These are phyloP conservation scores for Ormyrus pomaceus DNA, from an alignment of 2,888 invertebrate species.

Conservation along the genomic window DNA sequence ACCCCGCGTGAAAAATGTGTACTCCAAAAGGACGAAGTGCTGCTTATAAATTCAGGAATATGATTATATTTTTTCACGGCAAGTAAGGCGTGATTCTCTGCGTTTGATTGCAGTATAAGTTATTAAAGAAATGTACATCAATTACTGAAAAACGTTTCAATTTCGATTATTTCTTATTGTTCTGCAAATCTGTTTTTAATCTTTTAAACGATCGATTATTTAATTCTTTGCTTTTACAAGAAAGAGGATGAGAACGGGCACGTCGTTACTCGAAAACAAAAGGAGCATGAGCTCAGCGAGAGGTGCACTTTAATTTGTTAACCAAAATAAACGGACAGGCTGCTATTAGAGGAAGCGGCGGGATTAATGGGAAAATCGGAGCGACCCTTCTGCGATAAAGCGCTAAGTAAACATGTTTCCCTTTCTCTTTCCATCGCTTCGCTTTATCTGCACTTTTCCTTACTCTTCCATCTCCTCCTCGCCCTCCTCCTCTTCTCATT, in stretches of 20 bases:
- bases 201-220: no score
- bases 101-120: no score
- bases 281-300: background rate
- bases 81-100: no score
- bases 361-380: slow-evolving; percentile 66
- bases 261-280: slow-evolving; percentile 8
- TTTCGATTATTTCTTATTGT: no score
- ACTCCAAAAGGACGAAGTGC: background rate
- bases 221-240: no score
- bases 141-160: no score
- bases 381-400: slow-evolving; percentile 64
- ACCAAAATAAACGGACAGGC: slow-evolving; percentile 64
- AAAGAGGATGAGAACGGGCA: no score
- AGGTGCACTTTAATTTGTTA: slow-evolving; percentile 64
- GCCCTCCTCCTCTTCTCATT: background rate
- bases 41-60: background rate
- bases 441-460: slow-evolving; percentile 43
- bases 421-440: slow-evolving; percentile 38
- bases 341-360: slow-evolving; percentile 63
- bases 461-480: slow-evolving; percentile 39
- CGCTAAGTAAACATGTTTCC: slow-evolving; percentile 65
- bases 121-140: no score
- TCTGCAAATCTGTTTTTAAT: no score
- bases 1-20: slow-evolving; percentile 11
- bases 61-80: background rate